Evolutionary conservation across 1,140 invertebrate species (phyloP).

Genomic region (Oncopodura yosiiana): DNA sequence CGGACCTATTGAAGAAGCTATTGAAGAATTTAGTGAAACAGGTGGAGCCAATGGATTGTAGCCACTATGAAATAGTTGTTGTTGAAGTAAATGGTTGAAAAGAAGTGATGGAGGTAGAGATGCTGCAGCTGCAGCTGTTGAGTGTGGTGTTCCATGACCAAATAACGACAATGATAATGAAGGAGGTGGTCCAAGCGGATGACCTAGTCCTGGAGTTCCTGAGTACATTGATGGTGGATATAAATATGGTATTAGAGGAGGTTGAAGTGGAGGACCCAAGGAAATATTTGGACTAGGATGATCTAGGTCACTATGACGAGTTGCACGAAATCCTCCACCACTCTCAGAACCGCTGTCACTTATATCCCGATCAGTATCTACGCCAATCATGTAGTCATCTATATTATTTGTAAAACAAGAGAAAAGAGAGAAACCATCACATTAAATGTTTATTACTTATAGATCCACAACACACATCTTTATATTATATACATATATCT

Average conservation of each 20-base stretch:
- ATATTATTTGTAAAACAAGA: conserved; percentile 25
- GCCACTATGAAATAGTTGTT: conserved; percentile 35
- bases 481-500: not conserved
- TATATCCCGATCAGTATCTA: conserved; percentile 36
- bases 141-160: conserved; percentile 24
- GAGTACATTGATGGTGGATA: conserved; percentile 74
- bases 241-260: conserved; percentile 74
- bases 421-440: not conserved
- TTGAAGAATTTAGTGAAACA: conserved; percentile 36
- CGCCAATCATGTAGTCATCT: conserved; percentile 20
- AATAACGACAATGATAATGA: conserved; percentile 40
- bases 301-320: conserved; percentile 53
- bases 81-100: conserved; percentile 35
- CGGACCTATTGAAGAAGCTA: conserved; percentile 37
- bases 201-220: conserved; percentile 42
- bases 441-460: not conserved
- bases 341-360: conserved; percentile 40
- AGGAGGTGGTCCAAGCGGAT: conserved; percentile 45
- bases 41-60: conserved; percentile 35
- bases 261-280: conserved; percentile 75
- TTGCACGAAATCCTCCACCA: conserved; percentile 46
- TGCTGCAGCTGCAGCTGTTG: conserved; percentile 37
- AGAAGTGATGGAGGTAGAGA: conserved; percentile 34
- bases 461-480: not conserved
- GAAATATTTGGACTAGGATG: conserved; percentile 75